Percentiles rank a stretch among this genome's conserved stretches.
Evolutionary conservation across 2,888 invertebrate genomes (phyloP).

Genomic region (Crioceris asparagi): DNA sequence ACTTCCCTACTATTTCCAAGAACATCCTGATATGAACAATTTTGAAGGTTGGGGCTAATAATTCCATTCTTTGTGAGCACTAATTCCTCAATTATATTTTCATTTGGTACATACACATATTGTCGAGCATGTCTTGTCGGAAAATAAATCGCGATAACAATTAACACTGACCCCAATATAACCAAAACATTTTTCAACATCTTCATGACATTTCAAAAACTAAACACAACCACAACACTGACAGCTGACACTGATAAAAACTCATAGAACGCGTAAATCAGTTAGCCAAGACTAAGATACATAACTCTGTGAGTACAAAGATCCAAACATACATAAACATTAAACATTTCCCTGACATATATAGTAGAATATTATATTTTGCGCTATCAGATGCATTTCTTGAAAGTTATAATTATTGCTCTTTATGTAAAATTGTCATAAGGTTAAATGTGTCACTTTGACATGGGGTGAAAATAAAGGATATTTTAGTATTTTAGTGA

Average conservation of each 20-base stretch:
- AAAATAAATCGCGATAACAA: slow-evolving; percentile 28
- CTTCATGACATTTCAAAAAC: too few species aligned
- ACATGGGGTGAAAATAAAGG: slow-evolving; percentile 9
- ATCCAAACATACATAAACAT: too few species aligned
- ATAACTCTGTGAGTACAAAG: too few species aligned
- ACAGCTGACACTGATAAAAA: too few species aligned
- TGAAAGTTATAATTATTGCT: too few species aligned
- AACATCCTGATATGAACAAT: slow-evolving; percentile 28
- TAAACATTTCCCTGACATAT: too few species aligned
- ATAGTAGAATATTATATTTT: too few species aligned
- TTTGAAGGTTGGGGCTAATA: slow-evolving; percentile 24
- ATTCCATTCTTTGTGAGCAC: slow-evolving; percentile 16
- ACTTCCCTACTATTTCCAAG: slow-evolving; percentile 25
- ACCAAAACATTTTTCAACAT: slow-evolving; percentile 22
- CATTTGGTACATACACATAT: slow-evolving; percentile 28
- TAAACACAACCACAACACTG: too few species aligned
- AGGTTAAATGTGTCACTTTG: slow-evolving; percentile 5
- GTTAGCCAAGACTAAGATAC: too few species aligned
- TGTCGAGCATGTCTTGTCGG: slow-evolving; percentile 33
- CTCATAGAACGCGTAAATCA: too few species aligned
- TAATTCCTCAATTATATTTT: slow-evolving; percentile 26
- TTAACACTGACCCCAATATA: slow-evolving; percentile 18
- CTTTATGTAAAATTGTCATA: too few species aligned
- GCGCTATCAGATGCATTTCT: too few species aligned
- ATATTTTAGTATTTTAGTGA: slow-evolving; percentile 19